phyloP scores from a whole-genome alignment of 1,140 invertebrate genomes.

The Bacillus rossius region DNA sequence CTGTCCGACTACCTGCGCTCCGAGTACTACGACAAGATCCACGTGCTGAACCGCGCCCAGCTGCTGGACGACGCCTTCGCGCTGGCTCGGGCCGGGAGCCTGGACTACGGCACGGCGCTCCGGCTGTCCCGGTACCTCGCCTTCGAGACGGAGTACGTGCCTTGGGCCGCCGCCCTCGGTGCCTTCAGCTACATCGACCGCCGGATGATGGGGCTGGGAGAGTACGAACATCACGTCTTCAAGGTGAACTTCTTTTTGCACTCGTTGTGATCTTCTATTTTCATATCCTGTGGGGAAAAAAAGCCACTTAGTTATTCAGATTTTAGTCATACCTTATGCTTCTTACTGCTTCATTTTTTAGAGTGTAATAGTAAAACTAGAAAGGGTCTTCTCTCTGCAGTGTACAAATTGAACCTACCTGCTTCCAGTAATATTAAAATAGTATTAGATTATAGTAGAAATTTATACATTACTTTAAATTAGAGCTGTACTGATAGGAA shows the following conservation, averaged over 20 bases:
- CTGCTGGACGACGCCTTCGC: conserved; percentile 56
- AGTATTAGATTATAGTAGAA: too few species aligned
- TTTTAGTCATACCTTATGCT: too few species aligned
- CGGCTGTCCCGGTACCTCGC: conserved; percentile 45
- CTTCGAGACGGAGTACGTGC: conserved; percentile 47
- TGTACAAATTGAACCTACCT: too few species aligned
- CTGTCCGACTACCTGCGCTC: conserved; percentile 34
- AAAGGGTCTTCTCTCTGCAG: too few species aligned
- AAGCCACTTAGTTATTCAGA: too few species aligned
- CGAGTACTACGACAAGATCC: conserved; percentile 36
- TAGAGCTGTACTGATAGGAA: too few species aligned
- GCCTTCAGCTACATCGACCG: conserved; percentile 35
- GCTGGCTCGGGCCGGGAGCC: conserved; percentile 41
- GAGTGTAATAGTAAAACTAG: too few species aligned
- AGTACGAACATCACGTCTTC: background rate
- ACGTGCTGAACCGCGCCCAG: conserved; percentile 49
- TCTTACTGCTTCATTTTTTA: too few species aligned
- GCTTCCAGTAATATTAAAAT: too few species aligned
- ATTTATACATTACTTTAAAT: too few species aligned
- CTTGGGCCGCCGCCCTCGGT: conserved; percentile 46
- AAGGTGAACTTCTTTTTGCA: conserved; percentile 5
- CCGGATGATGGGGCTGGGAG: conserved; percentile 15
- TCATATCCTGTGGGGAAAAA: too few species aligned
- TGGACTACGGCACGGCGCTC: conserved; percentile 45
- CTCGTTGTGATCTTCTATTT: too few species aligned